Evolutionary conservation across 1,140 invertebrate species (phyloP).

Genomic region (Drosophila erecta): DNA sequence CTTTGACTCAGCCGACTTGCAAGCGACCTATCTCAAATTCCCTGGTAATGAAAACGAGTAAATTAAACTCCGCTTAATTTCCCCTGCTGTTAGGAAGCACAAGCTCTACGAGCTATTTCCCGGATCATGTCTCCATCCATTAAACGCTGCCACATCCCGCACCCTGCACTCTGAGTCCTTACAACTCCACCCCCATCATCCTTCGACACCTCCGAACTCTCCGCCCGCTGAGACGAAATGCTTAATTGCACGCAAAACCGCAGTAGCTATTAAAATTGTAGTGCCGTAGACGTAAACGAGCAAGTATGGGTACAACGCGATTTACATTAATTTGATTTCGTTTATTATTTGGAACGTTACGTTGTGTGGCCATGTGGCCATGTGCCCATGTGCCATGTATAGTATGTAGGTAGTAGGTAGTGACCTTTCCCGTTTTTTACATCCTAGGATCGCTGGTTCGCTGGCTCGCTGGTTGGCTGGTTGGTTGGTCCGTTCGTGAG

Average conservation of each 20-base stretch:
- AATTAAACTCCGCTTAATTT: conserved; percentile 9
- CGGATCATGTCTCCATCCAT: conserved; percentile 7
- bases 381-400: not conserved
- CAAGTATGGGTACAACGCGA: conserved; percentile 51
- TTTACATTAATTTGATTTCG: conserved; percentile 72
- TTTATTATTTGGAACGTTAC: conserved; percentile 53
- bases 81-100: conserved; percentile 1
- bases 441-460: not conserved
- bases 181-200: not conserved
- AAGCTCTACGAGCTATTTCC: conserved; percentile 6
- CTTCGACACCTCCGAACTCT: conserved; percentile 6
- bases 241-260: conserved; percentile 77
- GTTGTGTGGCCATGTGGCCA: conserved; percentile 1
- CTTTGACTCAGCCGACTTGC: not conserved
- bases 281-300: conserved; percentile 8
- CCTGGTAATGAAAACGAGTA: conserved; percentile 1
- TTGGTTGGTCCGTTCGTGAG: conserved; percentile 5
- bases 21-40: not conserved
- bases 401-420: not conserved
- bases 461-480: no score
- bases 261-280: conserved; percentile 76
- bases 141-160: not conserved
- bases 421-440: not conserved
- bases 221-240: conserved; percentile 46
- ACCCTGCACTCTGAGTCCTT: not conserved